These are phyloP conservation scores for Eupithecia subumbrata DNA, from an alignment of 2,888 invertebrate species.

Conservation along the genomic window DNA sequence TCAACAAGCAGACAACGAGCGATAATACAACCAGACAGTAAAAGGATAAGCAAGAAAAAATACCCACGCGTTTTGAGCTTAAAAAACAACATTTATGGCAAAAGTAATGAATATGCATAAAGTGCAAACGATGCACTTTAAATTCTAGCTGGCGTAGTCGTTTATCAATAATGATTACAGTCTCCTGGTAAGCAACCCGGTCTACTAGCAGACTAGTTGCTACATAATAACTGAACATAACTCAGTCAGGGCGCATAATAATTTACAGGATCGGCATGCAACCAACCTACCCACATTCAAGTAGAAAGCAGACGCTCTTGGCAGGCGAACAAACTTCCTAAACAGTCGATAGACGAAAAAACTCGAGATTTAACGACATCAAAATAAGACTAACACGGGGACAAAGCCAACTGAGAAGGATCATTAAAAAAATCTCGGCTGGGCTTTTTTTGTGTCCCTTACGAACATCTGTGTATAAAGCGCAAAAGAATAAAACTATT, in stretches of 20 bases:
- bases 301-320: neutral
- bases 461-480: neutral
- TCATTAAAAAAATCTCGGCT: neutral
- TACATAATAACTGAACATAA: constrained; percentile 56
- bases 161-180: constrained; percentile 57
- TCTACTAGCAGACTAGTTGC: constrained; percentile 44
- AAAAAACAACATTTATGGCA: neutral
- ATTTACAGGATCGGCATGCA: constrained; percentile 54
- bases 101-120: constrained; percentile 24
- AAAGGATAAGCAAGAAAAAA: neutral
- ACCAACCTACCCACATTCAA: constrained; percentile 21
- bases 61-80: neutral
- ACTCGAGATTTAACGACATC: neutral
- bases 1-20: neutral
- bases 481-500: neutral
- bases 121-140: constrained; percentile 36
- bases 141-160: constrained; percentile 34
- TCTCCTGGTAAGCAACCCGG: constrained; percentile 38
- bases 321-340: neutral
- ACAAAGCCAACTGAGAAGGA: neutral
- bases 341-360: neutral
- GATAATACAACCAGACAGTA: neutral
- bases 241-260: constrained; percentile 52
- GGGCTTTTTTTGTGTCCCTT: neutral
- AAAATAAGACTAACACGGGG: neutral